Evolutionary conservation across 1,140 invertebrate genomes (phyloP).

Genomic region (Neodiprion lecontei): DNA sequence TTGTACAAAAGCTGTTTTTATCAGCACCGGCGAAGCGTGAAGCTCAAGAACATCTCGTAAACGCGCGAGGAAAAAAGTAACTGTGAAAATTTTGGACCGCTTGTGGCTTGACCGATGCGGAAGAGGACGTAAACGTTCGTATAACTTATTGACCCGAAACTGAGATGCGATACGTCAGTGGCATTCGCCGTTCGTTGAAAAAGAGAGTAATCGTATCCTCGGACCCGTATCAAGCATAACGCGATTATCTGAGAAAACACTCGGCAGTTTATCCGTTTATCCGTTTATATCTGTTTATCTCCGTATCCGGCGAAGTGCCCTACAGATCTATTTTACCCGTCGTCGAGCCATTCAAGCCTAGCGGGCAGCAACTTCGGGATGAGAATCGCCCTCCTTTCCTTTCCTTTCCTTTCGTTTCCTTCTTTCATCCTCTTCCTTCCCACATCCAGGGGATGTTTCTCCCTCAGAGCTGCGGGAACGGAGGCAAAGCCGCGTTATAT

Average conservation of each 20-base stretch:
- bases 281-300: slow-evolving; percentile 1
- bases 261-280: not conserved
- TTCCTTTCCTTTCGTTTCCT: not conserved
- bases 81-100: too few species aligned
- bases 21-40: too few species aligned
- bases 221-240: not conserved
- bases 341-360: too few species aligned
- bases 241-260: slow-evolving; percentile 5
- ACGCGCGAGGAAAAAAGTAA: too few species aligned
- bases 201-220: not conserved
- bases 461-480: not conserved
- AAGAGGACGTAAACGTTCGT: too few species aligned
- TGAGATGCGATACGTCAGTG: too few species aligned
- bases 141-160: too few species aligned
- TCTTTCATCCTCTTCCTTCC: not conserved
- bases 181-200: not conserved
- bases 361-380: too few species aligned
- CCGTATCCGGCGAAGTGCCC: not conserved
- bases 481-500: not conserved
- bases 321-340: not conserved
- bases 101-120: too few species aligned
- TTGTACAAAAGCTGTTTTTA: too few species aligned
- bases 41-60: too few species aligned
- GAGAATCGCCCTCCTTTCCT: too few species aligned
- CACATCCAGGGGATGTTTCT: not conserved